A percentile compares a stretch with the other conserved stretches of the same genome.
Evolutionary conservation across 2,888 invertebrate genomes (phyloP).

Genomic region (Pediacus dermestoides): DNA sequence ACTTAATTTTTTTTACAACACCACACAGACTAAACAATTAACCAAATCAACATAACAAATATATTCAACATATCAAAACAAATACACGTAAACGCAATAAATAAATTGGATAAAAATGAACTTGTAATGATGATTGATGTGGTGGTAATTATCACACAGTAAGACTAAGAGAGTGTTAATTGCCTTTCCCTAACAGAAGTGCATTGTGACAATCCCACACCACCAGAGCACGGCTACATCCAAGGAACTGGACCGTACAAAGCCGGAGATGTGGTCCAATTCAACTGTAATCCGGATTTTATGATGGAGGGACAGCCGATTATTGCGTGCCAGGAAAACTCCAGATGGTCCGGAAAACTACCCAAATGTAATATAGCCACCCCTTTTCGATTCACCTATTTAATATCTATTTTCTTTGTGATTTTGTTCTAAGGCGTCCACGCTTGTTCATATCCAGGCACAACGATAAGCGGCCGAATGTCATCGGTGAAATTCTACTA

Average conservation of each 20-base stretch:
- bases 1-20: no score
- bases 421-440: conserved; percentile 46
- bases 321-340: conserved; percentile 83
- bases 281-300: conserved; percentile 82
- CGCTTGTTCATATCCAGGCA: conserved; percentile 84
- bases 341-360: conserved; percentile 77
- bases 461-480: conserved; percentile 81
- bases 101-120: no score
- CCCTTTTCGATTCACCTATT: neutral
- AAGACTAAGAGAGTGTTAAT: no score
- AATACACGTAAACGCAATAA: no score
- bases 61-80: no score
- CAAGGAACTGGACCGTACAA: conserved; percentile 75
- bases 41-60: no score
- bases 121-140: no score
- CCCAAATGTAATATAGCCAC: conserved; percentile 69
- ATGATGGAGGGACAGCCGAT: conserved; percentile 90
- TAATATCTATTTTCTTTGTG: neutral
- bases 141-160: no score
- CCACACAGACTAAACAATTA: no score
- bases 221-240: conserved; percentile 75
- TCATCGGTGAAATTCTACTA: conserved; percentile 86
- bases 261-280: conserved; percentile 81
- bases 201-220: conserved; percentile 70
- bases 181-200: no score